A percentile compares a stretch with the other conserved stretches of the same genome.
Conservation (phyloP, 2,888 invertebrate genomes). For the Thera obeliscata region DNA sequence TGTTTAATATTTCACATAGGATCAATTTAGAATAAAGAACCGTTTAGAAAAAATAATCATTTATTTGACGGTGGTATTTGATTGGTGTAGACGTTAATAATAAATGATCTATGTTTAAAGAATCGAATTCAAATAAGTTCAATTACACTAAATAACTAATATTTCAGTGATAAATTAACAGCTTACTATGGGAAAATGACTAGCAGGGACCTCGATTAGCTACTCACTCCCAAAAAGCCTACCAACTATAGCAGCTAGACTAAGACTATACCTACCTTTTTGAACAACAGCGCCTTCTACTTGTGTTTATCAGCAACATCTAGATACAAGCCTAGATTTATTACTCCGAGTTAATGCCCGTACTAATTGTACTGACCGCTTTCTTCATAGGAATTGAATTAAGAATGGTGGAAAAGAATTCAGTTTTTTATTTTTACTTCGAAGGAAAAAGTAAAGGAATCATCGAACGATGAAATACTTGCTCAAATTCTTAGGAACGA, state of each 20-base stretch:
- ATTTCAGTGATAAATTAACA: no score
- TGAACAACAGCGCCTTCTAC: background rate
- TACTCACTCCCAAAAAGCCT: background rate
- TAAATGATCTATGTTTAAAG: no score
- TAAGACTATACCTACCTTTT: background rate
- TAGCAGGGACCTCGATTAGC: no score
- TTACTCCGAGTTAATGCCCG: constrained; percentile 19
- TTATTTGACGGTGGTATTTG: no score
- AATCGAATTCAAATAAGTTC: no score
- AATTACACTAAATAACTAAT: no score
- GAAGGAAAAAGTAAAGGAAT: constrained; percentile 26
- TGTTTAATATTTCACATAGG: no score
- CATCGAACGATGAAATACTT: constrained; percentile 14
- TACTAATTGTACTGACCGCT: constrained; percentile 47
- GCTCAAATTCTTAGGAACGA: background rate
- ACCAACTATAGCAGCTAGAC: no score
- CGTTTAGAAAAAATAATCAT: no score
- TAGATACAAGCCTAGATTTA: constrained; percentile 1
- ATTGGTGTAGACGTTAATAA: no score
- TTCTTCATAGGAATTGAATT: constrained; percentile 65
- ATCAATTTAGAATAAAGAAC: no score
- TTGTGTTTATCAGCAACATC: constrained; percentile 4
- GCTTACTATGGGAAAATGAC: no score
- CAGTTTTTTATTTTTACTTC: constrained; percentile 45
- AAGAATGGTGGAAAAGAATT: constrained; percentile 56